Percentiles rank a stretch among this genome's conserved stretches.
These are phyloP conservation scores for Melanerpes aurifrons DNA, from an alignment of 2,113 vertebrate species.

Conservation along the genomic window DNA sequence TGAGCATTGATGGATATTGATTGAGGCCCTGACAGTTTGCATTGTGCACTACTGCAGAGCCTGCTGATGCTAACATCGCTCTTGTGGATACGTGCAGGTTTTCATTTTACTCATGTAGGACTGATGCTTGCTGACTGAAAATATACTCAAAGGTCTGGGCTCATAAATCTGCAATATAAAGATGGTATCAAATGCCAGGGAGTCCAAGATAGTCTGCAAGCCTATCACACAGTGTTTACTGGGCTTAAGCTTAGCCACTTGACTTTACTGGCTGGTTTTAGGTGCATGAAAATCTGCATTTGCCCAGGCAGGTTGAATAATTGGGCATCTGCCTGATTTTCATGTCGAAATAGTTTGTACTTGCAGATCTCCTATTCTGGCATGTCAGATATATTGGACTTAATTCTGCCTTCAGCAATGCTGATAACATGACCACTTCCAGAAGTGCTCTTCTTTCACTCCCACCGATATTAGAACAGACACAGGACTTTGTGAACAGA, in stretches of 20 bases:
- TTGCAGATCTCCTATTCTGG: background rate
- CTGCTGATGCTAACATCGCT: background rate
- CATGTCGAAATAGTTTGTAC: slow-evolving; percentile 30
- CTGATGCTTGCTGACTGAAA: background rate
- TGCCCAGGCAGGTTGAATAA: slow-evolving; percentile 29
- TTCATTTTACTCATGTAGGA: background rate
- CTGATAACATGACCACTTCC: background rate
- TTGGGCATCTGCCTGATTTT: slow-evolving; percentile 47
- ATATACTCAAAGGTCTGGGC: background rate
- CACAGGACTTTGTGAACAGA: accelerated
- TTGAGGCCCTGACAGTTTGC: background rate
- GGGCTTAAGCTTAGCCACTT: background rate
- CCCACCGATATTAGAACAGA: background rate
- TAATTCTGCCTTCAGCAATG: background rate
- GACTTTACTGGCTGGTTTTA: background rate
- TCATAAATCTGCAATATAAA: background rate
- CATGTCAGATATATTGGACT: background rate
- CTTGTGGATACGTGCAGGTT: background rate
- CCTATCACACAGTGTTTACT: background rate
- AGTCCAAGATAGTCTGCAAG: background rate
- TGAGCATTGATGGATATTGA: slow-evolving; percentile 20
- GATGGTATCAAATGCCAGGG: background rate
- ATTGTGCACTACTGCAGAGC: background rate
- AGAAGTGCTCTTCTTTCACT: background rate
- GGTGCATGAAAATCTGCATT: background rate